phyloP scores from a whole-genome alignment of 2,888 invertebrate species.

The Apoderus coryli region DNA sequence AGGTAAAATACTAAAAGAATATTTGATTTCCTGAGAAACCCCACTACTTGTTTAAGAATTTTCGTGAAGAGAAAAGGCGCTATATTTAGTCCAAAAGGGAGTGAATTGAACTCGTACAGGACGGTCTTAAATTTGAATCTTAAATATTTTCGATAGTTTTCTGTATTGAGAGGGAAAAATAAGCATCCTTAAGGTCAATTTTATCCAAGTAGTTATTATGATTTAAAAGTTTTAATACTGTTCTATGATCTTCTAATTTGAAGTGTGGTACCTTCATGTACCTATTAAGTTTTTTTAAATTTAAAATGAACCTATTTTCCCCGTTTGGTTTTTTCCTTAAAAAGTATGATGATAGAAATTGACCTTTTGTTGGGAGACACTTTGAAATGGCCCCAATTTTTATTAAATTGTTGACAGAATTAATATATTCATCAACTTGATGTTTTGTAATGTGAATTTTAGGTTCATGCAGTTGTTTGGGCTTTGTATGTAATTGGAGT shows the following conservation, averaged over 20 bases:
- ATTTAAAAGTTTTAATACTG: constrained; percentile 15
- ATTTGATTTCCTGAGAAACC: not conserved
- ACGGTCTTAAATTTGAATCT: not conserved
- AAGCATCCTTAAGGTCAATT: constrained; percentile 16
- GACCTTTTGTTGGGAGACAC: constrained; percentile 4
- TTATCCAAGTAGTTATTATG: constrained; percentile 11
- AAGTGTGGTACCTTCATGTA: constrained; percentile 18
- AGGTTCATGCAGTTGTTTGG: not conserved
- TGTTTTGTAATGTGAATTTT: not conserved
- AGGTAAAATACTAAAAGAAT: not conserved
- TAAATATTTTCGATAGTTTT: no score
- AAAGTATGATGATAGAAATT: constrained; percentile 6
- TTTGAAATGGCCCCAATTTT: constrained; percentile 9
- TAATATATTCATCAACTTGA: constrained; percentile 2
- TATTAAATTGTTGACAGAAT: constrained; percentile 6
- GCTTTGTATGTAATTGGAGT: constrained; percentile 3
- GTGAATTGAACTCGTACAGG: not conserved
- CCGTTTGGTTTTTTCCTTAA: constrained; percentile 3
- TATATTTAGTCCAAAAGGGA: not conserved
- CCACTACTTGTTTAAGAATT: not conserved
- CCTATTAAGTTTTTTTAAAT: constrained; percentile 17
- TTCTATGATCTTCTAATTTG: constrained; percentile 19
- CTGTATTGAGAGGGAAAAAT: constrained; percentile 17
- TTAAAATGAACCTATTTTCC: constrained; percentile 17
- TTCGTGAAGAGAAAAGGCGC: not conserved